Conservation (phyloP, 2,888 invertebrate species). For the Oxyscelio sp. region DNA sequence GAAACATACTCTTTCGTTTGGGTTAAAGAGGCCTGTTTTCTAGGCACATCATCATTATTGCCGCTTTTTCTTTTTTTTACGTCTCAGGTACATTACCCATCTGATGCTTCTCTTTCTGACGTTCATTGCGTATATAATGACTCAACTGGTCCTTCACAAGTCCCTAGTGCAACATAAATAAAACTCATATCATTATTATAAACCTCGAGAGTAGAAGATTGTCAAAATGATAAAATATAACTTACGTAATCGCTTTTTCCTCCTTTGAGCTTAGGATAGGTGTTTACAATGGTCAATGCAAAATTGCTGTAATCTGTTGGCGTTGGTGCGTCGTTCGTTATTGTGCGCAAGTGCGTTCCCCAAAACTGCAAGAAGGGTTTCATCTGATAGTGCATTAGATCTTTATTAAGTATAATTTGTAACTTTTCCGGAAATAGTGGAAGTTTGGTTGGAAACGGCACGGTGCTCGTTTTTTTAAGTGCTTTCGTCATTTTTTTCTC, state of each 20-base stretch:
- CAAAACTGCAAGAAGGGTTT: conserved; percentile 22
- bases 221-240: neutral
- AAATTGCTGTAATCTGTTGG: conserved; percentile 19
- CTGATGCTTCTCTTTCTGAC: conserved; percentile 2
- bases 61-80: neutral
- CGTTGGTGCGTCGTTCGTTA: conserved; percentile 30
- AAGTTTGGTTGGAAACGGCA: conserved; percentile 4
- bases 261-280: conserved; percentile 23
- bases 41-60: neutral
- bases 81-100: neutral
- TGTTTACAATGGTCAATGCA: conserved; percentile 17
- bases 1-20: neutral
- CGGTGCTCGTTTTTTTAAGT: neutral
- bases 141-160: conserved; percentile 27
- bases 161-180: conserved; percentile 9
- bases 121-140: conserved; percentile 12
- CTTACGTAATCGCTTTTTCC: conserved; percentile 19
- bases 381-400: neutral
- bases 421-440: neutral
- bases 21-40: neutral
- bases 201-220: too few species aligned
- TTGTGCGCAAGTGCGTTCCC: conserved; percentile 7
- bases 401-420: neutral
- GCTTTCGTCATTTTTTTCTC: neutral
- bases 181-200: neutral